phyloP scores from a whole-genome alignment of 2,113 vertebrate species.

The Crypturellus undulatus region DNA sequence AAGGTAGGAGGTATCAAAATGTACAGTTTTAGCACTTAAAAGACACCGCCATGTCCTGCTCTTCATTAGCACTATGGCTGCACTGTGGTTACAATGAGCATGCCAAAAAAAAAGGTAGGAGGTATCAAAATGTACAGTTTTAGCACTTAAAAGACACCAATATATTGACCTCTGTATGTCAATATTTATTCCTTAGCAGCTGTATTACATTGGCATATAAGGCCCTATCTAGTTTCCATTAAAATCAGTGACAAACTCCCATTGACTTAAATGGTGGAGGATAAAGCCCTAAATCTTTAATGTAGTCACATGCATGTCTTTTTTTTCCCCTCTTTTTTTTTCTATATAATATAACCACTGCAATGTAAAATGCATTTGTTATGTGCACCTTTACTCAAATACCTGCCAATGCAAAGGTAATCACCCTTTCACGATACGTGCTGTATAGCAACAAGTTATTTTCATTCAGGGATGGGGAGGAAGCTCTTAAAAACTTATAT shows the following conservation, averaged over 20 bases:
- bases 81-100: conserved; percentile 30
- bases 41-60: not conserved
- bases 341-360: not conserved
- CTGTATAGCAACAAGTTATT: conserved; percentile 59
- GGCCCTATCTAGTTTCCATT: conserved; percentile 1
- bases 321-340: not conserved
- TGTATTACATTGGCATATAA: conserved; percentile 5
- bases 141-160: conserved; percentile 55
- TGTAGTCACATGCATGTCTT: not conserved
- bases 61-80: not conserved
- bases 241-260: conserved; percentile 50
- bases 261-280: conserved; percentile 19
- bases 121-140: conserved; percentile 24
- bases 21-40: too few relatives aligned
- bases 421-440: not conserved
- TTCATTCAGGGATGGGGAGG: not conserved
- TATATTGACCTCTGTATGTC: conserved; percentile 53
- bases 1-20: too few relatives aligned
- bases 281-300: conserved; percentile 50
- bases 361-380: conserved; percentile 20
- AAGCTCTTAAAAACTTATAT: conserved; percentile 27
- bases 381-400: conserved; percentile 32
- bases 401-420: conserved; percentile 33
- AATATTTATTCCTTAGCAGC: conserved; percentile 41
- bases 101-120: not conserved